A percentile compares a stretch with the other conserved stretches of the same genome.
These are phyloP conservation scores for Melinaea menophilus DNA, from an alignment of 2,888 invertebrate species.

Conservation along the genomic window DNA sequence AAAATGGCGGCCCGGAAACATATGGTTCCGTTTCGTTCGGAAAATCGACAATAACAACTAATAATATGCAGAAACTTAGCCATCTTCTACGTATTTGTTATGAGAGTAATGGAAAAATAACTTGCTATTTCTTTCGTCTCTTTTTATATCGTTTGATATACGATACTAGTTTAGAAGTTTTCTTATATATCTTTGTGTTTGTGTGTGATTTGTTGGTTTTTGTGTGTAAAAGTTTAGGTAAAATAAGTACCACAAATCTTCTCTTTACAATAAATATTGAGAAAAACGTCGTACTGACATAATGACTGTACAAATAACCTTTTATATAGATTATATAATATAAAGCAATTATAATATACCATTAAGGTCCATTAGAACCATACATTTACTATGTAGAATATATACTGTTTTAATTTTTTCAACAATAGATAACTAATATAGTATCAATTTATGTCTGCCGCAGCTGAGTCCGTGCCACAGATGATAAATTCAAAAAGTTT, in stretches of 20 bases:
- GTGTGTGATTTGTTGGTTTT: constrained; percentile 20
- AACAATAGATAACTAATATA: background rate
- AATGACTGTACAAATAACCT: constrained; percentile 10
- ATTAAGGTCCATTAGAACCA: no score
- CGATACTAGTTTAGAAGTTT: constrained; percentile 21
- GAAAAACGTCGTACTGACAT: constrained; percentile 6
- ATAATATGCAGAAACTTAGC: constrained; percentile 25
- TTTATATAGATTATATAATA: no score
- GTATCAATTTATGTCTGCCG: background rate
- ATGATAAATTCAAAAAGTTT: constrained; percentile 34
- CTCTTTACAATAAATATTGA: background rate
- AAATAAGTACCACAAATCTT: constrained; percentile 7
- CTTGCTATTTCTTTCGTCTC: constrained; percentile 12
- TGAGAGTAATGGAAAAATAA: constrained; percentile 27
- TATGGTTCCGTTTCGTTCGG: constrained; percentile 24
- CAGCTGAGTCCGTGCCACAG: constrained; percentile 5
- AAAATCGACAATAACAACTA: constrained; percentile 22
- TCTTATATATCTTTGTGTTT: constrained; percentile 19
- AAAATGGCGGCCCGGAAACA: constrained; percentile 43
- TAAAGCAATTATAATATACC: no score
- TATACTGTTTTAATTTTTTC: background rate
- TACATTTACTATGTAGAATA: no score
- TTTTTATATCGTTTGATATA: constrained; percentile 25
- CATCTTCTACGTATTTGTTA: constrained; percentile 19
- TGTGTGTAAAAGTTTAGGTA: background rate